phyloP scores from a whole-genome alignment of 2,888 invertebrate genomes.

The Silvanus unidentatus region DNA sequence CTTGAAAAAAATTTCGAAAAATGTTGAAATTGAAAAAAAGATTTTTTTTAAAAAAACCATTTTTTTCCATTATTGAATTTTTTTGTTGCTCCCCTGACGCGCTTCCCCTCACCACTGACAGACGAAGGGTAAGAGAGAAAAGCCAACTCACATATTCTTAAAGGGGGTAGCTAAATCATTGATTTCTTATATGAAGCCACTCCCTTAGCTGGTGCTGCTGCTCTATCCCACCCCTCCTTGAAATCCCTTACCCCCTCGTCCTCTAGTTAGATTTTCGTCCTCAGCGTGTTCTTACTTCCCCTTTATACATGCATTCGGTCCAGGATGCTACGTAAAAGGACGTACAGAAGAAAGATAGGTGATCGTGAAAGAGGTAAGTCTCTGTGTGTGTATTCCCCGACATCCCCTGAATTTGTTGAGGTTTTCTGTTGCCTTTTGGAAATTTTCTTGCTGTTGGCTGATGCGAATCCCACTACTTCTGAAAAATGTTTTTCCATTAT shows the following conservation, averaged over 20 bases:
- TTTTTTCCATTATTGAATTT: background rate
- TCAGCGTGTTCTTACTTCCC: constrained; percentile 11
- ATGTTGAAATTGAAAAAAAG: background rate
- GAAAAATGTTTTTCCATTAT: too few relatives aligned
- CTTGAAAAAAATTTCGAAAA: background rate
- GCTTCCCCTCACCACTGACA: background rate
- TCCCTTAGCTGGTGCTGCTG: constrained; percentile 30
- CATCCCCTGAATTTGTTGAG: constrained; percentile 10
- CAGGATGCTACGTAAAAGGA: constrained; percentile 2
- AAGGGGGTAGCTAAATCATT: constrained; percentile 34
- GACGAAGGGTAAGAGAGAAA: constrained; percentile 5
- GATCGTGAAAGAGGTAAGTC: constrained; percentile 7
- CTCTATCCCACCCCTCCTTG: constrained; percentile 31
- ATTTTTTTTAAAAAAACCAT: background rate
- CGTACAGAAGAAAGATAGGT: constrained; percentile 14
- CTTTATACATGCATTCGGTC: constrained; percentile 1
- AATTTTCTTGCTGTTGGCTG: too few relatives aligned
- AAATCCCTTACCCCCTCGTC: constrained; percentile 24
- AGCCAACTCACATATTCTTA: constrained; percentile 17
- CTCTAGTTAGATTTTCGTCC: constrained; percentile 20
- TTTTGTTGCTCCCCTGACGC: too few relatives aligned
- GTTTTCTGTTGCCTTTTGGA: too few relatives aligned
- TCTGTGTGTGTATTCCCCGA: constrained; percentile 18
- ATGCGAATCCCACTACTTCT: too few relatives aligned
- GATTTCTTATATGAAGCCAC: constrained; percentile 44